A percentile compares a stretch with the other conserved stretches of the same genome.
Conservation (phyloP, 2,113 vertebrate species). For the Osmerus eperlanus region DNA sequence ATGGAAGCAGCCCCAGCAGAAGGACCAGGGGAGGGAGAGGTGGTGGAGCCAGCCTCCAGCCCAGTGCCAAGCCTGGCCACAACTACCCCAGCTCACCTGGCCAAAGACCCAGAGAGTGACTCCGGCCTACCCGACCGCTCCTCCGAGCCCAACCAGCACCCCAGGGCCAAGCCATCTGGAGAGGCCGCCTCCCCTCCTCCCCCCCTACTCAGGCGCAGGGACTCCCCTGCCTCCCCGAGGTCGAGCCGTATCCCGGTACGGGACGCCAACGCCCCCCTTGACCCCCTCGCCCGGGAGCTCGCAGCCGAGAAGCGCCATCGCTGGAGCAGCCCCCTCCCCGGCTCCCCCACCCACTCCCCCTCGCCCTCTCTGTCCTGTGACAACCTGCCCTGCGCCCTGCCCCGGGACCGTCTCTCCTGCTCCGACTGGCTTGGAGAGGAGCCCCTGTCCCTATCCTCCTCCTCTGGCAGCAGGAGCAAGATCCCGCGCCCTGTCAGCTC, state of each 20-base stretch:
- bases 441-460: conserved; percentile 79
- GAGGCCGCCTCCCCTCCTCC: conserved; percentile 58
- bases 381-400: conserved; percentile 80
- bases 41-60: conserved; percentile 55
- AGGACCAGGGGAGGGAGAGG: conserved; percentile 46
- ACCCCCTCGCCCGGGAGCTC: conserved; percentile 77
- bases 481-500: conserved; percentile 89
- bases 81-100: conserved; percentile 35
- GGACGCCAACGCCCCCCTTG: conserved; percentile 78
- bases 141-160: conserved; percentile 63
- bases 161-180: conserved; percentile 50
- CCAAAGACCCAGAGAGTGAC: conserved; percentile 69
- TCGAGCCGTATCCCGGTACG: conserved; percentile 91
- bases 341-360: conserved; percentile 80
- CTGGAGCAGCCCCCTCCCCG: conserved; percentile 88
- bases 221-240: conserved; percentile 65
- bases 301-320: conserved; percentile 83
- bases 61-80: conserved; percentile 69
- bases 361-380: conserved; percentile 81
- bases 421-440: conserved; percentile 84
- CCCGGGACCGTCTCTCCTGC: conserved; percentile 81
- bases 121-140: conserved; percentile 70
- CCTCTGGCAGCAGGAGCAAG: conserved; percentile 87
- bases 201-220: conserved; percentile 25
- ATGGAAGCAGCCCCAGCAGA: conserved; percentile 29